These are phyloP conservation scores for Oreonectes daqikongensis DNA, from an alignment of 2,797 vertebrate genomes.

Conservation along the genomic window DNA sequence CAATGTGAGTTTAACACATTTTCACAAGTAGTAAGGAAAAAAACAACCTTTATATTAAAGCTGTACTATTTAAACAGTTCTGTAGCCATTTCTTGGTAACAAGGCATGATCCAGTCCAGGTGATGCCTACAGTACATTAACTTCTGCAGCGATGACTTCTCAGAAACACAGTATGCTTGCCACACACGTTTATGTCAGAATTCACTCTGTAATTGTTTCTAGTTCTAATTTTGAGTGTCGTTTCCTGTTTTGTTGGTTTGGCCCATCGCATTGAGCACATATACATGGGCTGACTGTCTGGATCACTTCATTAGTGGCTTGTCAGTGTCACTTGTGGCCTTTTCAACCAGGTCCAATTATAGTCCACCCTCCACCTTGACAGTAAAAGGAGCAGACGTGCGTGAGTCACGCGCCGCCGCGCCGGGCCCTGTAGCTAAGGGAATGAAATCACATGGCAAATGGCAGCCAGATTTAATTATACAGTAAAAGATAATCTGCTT, in stretches of 20 bases:
- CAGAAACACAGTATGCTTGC: constrained; percentile 18
- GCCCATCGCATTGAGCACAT: constrained; percentile 16
- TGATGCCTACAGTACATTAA: background rate
- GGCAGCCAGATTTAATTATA: constrained; percentile 48
- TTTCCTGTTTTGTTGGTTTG: constrained; percentile 21
- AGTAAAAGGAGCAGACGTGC: constrained; percentile 15
- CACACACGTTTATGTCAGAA: constrained; percentile 14
- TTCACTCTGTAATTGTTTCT: constrained; percentile 35
- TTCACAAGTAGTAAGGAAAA: background rate
- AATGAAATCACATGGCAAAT: constrained; percentile 43
- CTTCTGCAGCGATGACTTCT: background rate
- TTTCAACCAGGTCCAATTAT: constrained; percentile 51
- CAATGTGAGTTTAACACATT: no score
- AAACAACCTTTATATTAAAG: background rate
- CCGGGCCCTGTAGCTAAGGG: background rate
- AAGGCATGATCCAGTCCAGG: background rate
- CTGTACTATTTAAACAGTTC: background rate
- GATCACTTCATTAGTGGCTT: constrained; percentile 48
- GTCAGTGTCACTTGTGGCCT: constrained; percentile 47
- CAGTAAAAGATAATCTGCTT: constrained; percentile 23
- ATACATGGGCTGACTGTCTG: constrained; percentile 21
- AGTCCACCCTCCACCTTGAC: constrained; percentile 4
- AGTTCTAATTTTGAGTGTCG: constrained; percentile 13
- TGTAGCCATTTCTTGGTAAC: background rate
- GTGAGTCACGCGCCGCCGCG: background rate